These are phyloP conservation scores for Danaus melanippus DNA, from an alignment of 1,140 invertebrate genomes.

Conservation along the genomic window DNA sequence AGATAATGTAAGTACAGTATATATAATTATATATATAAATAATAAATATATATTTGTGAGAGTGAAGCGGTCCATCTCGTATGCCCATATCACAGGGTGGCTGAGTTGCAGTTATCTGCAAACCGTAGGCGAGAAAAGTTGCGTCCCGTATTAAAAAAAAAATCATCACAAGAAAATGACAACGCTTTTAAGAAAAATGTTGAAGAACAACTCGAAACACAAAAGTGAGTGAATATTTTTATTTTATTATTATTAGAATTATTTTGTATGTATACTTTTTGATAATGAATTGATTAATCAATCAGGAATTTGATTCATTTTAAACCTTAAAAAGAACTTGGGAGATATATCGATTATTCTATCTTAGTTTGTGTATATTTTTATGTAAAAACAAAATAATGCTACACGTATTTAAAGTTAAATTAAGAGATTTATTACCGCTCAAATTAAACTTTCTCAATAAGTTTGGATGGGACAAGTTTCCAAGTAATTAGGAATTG, in stretches of 20 bases:
- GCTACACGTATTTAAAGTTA: too few relatives aligned
- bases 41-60: neutral
- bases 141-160: slow-evolving; percentile 12
- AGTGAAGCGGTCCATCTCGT: slow-evolving; percentile 4
- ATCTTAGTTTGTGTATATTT: too few relatives aligned
- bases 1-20: neutral
- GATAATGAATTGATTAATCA: slow-evolving; percentile 21
- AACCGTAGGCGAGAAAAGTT: slow-evolving; percentile 43
- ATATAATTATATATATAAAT: neutral
- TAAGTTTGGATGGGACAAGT: too few relatives aligned
- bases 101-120: slow-evolving; percentile 30
- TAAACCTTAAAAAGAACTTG: too few relatives aligned
- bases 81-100: slow-evolving; percentile 28
- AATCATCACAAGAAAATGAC: slow-evolving; percentile 34
- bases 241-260: too few relatives aligned
- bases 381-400: too few relatives aligned
- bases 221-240: slow-evolving; percentile 74
- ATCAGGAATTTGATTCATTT: slow-evolving; percentile 34
- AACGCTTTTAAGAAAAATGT: slow-evolving; percentile 77
- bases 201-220: slow-evolving; percentile 78
- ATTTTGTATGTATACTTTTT: slow-evolving; percentile 12
- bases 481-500: slow-evolving; percentile 32
- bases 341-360: too few relatives aligned
- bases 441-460: too few relatives aligned
- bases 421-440: too few relatives aligned